Base-by-base conservation (phyloP, 37 sponge, comb jelly and placozoan species). In the Ephydatia muelleri region DNA sequence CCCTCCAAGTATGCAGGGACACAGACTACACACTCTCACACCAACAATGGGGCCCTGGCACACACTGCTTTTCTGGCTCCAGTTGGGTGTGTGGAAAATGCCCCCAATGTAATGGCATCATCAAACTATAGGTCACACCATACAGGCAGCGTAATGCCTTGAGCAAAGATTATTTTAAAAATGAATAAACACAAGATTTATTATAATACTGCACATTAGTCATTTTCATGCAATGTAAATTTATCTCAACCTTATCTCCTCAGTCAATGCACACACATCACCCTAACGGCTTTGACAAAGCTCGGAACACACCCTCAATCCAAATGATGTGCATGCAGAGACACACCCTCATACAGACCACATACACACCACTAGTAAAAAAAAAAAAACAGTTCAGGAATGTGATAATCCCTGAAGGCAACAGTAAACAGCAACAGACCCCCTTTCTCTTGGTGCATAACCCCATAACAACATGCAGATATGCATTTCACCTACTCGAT, bases 401-500 rank as follows among this genome's bases (percentile, higher is more conserved):
- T 25, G 74, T 23, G 37, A 28, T 30, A 72, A 34, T 34, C 29
- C 72, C 19, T 21, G 12, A 33, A 71, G 30, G 72, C 14, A 71
- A 33, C 32, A 14, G 33, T 71, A 71, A 34, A 71, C 72, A 16
- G 1, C 25, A 28, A 21, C 0, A 1, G 57, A 11, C 1, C 16
- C 14, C 19, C 16, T 57, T 57, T 21, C 57, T 57, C 19, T 21
- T 19, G 4, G 47, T 21, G 16, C 19, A 57, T 14, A 1, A 5
- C 1, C 0, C 57, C 9, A 21, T 57, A 21, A 19, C 19, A 14
- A 5, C 1, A 16, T 1, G 19, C 12, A 57, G 57, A 1, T 1
- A 21, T 1, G 12, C 57, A 4, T 1, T 16, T 19, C 57, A 57
- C 82, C 43, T 39, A 94, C 95, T 73, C 74, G 69, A 94, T 88